phyloP scores from a whole-genome alignment of 2,888 invertebrate species.

The Drosophila colorata region DNA sequence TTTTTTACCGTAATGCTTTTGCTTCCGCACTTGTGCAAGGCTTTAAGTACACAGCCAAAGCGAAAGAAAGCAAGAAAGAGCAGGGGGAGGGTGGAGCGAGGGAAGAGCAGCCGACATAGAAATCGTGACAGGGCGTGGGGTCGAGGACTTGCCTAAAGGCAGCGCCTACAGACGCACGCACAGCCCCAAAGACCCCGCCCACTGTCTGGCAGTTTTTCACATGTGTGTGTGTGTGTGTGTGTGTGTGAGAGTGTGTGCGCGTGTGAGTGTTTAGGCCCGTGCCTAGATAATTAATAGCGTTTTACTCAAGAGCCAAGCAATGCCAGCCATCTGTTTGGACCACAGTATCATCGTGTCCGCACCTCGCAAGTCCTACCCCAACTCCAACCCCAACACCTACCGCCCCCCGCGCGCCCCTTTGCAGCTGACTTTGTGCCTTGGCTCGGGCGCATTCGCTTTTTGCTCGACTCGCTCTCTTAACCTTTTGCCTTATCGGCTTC shows the following conservation, averaged over 20 bases:
- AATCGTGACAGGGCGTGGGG: conserved; percentile 40
- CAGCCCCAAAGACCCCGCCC: not conserved
- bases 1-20: conserved; percentile 63
- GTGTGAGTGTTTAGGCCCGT: conserved; percentile 33
- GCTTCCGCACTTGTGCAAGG: conserved; percentile 65
- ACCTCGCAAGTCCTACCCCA: conserved; percentile 23
- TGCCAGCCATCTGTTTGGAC: conserved; percentile 67
- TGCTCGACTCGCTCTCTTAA: conserved; percentile 57
- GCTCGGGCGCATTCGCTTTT: conserved; percentile 6
- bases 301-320: conserved; percentile 78
- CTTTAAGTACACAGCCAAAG: conserved; percentile 30
- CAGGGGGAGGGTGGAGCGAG: not conserved
- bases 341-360: conserved; percentile 54
- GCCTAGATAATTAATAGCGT: conserved; percentile 78
- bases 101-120: conserved; percentile 16
- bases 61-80: conserved; percentile 12
- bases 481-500: conserved; percentile 72
- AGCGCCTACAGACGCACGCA: conserved; percentile 29
- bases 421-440: not conserved
- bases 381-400: not conserved
- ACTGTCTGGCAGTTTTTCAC: conserved; percentile 24
- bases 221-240: conserved; percentile 15
- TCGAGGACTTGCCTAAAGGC: conserved; percentile 53
- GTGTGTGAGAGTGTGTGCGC: conserved; percentile 16
- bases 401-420: not conserved